These are phyloP conservation scores for Phoxinus dragarum DNA, from an alignment of 2,797 vertebrate species.

Conservation along the genomic window DNA sequence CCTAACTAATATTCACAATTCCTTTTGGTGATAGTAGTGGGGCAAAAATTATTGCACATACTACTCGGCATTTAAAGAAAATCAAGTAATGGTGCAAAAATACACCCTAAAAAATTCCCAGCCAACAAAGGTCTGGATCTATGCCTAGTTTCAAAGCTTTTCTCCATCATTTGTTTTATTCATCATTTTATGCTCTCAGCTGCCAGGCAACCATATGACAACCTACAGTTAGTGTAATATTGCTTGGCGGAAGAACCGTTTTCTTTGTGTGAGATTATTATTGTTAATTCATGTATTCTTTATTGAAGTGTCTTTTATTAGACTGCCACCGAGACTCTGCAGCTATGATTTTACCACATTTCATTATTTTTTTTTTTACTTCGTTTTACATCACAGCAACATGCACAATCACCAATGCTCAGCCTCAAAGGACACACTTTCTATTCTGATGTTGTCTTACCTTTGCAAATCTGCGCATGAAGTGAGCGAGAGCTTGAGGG, in stretches of 20 bases:
- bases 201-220: background rate
- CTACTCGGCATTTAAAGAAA: background rate
- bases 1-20: background rate
- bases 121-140: too few species aligned
- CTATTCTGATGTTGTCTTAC: slow-evolving; percentile 71
- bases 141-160: background rate
- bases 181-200: slow-evolving; percentile 11
- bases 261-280: background rate
- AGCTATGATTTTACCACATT: background rate
- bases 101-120: background rate
- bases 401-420: background rate
- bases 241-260: background rate
- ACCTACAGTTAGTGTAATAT: background rate
- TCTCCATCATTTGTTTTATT: background rate
- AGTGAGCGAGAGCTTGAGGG: slow-evolving; percentile 95
- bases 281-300: background rate
- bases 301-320: background rate
- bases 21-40: background rate
- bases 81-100: background rate
- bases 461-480: slow-evolving; percentile 99
- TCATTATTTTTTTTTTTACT: background rate
- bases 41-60: background rate
- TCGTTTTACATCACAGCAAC: background rate
- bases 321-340: too few species aligned
- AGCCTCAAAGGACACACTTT: background rate